Conservation (phyloP, 2,797 vertebrate genomes). For the Gymnopithys bicolor region DNA sequence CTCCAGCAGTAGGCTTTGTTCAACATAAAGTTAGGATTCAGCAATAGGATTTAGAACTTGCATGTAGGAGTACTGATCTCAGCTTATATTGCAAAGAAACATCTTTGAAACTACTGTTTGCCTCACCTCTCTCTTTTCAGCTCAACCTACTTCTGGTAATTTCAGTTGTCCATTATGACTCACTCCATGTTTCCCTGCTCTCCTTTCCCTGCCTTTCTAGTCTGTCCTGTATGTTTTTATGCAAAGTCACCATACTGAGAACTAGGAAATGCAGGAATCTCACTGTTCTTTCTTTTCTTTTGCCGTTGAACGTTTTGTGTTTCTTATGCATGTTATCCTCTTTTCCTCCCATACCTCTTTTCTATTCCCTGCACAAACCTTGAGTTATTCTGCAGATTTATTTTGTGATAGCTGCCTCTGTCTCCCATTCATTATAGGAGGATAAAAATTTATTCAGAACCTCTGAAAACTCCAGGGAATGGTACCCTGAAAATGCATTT, state of each 20-base stretch:
- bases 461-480: not conserved
- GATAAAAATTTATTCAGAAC: not conserved
- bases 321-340: not conserved
- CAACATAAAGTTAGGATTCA: not conserved
- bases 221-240: not conserved
- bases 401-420: not conserved
- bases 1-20: not conserved
- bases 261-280: not conserved
- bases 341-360: not conserved
- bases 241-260: not conserved
- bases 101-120: not conserved
- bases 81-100: not conserved
- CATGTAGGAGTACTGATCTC: not conserved
- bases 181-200: not conserved
- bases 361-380: not conserved
- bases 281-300: not conserved
- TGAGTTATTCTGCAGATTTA: not conserved
- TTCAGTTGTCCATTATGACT: not conserved
- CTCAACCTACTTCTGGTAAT: not conserved
- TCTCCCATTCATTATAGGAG: not conserved
- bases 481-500: not conserved
- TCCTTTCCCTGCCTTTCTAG: not conserved
- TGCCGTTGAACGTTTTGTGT: not conserved
- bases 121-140: not conserved
- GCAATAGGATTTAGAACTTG: not conserved